Base-by-base conservation (phyloP, 2,113 vertebrate species). In the Pollimyrus isidori region DNA sequence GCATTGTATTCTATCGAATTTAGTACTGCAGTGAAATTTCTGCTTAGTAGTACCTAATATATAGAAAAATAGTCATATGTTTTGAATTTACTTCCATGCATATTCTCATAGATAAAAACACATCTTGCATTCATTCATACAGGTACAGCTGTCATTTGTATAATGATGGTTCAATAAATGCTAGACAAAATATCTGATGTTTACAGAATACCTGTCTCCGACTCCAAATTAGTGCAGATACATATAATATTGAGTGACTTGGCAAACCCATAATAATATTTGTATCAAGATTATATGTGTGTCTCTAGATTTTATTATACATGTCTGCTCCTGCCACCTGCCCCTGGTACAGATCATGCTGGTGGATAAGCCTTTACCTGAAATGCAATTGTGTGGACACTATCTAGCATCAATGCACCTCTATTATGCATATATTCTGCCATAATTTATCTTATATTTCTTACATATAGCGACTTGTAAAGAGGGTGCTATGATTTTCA, bases 71-170 rank as follows among this genome's bases (percentile, higher is more conserved):
- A 39, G 23, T 87, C 84, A 89, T n/a, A 86, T 85, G 21, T 58
- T 87, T 89, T 45, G 83, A 49, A 30, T 39, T 58, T 56, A 35
- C 52, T 62, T 26, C 21, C 73, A 82, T 45, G 53, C 39, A 87
- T 73, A 86, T 65, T 86, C 11, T 69, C 50, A 35, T 89, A 53
- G 73, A 88, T 88, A 88, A 69, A 83, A 89, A 56, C 53, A 76
- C 48, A 50, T 49, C 69, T 88, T 80, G 50, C 39, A 56, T 83
- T 89, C 19, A 82, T 89, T 39, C 62, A 73, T 73, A 48, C 15
- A 46, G 82, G 42, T 82, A 39, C 10, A 19, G 69, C 13, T 76
- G 69, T 80, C 2, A 4, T 17, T 80, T 80, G 73, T 80, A 80
- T 39, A 39, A 35, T 80, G 35, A 80, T 42, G 73, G 73, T 80